Percentiles rank a stretch among this genome's conserved stretches.
Evolutionary conservation across 2,888 invertebrate species (phyloP).

Genomic region (Drosophila anceps): DNA sequence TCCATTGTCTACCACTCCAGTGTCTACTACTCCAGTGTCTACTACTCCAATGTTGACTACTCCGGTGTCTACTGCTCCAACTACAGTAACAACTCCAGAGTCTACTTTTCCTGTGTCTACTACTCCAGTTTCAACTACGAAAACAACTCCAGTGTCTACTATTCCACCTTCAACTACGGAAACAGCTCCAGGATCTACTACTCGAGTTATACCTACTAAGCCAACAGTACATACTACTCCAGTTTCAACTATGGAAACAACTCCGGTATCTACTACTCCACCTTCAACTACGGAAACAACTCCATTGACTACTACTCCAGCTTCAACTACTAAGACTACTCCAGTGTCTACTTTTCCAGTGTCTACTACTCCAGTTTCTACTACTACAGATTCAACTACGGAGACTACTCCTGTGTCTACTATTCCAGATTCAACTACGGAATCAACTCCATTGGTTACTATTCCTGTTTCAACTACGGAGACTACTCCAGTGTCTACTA

Average conservation of each 20-base stretch:
- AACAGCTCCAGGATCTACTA: neutral
- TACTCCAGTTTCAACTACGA: neutral
- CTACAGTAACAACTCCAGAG: too few species aligned
- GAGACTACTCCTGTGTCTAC: neutral
- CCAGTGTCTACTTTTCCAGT: neutral
- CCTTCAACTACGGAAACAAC: neutral
- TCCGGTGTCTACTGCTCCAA: neutral
- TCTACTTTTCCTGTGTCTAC: too few species aligned
- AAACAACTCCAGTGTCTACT: neutral
- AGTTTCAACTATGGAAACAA: neutral
- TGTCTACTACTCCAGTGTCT: neutral
- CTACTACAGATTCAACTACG: neutral
- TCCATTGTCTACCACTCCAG: neutral
- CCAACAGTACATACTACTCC: neutral
- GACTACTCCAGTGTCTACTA: neutral
- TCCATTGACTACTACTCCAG: neutral
- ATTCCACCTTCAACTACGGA: neutral
- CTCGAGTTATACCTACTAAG: neutral
- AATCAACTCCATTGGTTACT: neutral
- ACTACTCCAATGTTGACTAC: neutral
- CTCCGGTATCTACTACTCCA: neutral
- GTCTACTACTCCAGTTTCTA: neutral
- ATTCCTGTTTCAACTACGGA: neutral
- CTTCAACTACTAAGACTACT: neutral
- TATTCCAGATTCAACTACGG: neutral